Evolutionary conservation across 2,888 invertebrate genomes (phyloP).

Genomic region (Empis stercorea): DNA sequence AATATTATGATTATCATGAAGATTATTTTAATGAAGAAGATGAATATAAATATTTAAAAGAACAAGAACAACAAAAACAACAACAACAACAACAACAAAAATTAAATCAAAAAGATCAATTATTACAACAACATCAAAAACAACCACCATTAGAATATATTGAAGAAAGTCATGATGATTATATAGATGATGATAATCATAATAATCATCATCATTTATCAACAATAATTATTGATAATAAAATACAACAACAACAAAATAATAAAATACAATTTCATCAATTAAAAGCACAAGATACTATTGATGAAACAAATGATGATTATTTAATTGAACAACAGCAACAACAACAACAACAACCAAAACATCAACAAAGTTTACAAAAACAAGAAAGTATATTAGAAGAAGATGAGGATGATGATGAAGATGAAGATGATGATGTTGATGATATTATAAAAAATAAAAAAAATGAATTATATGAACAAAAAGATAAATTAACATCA

Average conservation of each 20-base stretch:
- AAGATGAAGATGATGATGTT: neutral
- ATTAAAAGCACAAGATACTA: conserved; percentile 29
- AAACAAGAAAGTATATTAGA: conserved; percentile 17
- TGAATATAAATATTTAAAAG: conserved; percentile 33
- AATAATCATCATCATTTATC: too few relatives aligned
- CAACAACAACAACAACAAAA: conserved; percentile 13
- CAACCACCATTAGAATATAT: conserved; percentile 22
- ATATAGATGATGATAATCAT: conserved; percentile 19
- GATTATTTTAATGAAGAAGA: conserved; percentile 37
- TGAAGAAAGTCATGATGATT: conserved; percentile 23
- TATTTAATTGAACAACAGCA: conserved; percentile 18
- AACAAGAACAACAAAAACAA: conserved; percentile 18
- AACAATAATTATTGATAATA: neutral
- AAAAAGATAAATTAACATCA: neutral
- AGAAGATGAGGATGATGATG: conserved; percentile 10
- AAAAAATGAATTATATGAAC: neutral
- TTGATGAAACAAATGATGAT: conserved; percentile 17
- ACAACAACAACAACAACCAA: conserved; percentile 18
- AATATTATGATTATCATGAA: conserved; percentile 32
- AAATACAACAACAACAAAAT: neutral
- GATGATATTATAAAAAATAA: neutral
- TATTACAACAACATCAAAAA: conserved; percentile 12
- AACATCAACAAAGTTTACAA: conserved; percentile 12
- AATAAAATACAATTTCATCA: conserved; percentile 19
- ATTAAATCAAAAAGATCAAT: conserved; percentile 13